Base-by-base conservation (phyloP, 2,797 vertebrate species). In the Agapornis canus region DNA sequence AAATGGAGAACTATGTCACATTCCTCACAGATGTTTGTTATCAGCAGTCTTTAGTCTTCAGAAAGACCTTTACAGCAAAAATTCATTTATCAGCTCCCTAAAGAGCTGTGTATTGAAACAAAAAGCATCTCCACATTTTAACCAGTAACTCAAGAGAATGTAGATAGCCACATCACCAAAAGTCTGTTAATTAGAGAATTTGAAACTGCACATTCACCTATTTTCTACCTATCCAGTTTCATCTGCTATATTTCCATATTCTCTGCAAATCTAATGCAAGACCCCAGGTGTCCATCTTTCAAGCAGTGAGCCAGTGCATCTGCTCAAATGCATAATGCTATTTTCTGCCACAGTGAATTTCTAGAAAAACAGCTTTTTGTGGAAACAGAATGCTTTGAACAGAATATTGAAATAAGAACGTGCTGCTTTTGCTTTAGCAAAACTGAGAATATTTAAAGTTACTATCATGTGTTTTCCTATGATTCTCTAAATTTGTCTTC, bases 321-420 rank as follows among this genome's bases (percentile, higher is more conserved):
- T 94, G 52, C 64, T 92, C 43, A 95, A 85, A 92, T 51, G 73
- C 47, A 59, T 47, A 90, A 94, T 71, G 69, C 32, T 86, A 49
- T 95, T 94, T 93, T 93, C 92, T 89, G 77, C 90, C 77, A 94
- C 77, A 92, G 20, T 37, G 66, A 78, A 65, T 84, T 93, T 83
- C 35, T 47, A 84, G 39, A 70, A 81, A 57, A 90, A 76, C 42
- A 91, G 56, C 6, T 77, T 77, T 85, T 60, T 37, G 29, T 66
- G 48, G 82, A 80, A 94, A 85, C 13, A 43, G 51, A 91, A 73
- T 65, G 45, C 21, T 88, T 89, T 61, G 11, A 71, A 75, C 37
- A 90, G 29, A 71, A 75, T 42, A 90, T 1, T 71, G 52, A 90
- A 93, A 86, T 60, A 82, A 89, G 4, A 77, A 60, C 19, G 65